Base-by-base conservation (phyloP, 1,140 invertebrate species). In the Lerema accius region DNA sequence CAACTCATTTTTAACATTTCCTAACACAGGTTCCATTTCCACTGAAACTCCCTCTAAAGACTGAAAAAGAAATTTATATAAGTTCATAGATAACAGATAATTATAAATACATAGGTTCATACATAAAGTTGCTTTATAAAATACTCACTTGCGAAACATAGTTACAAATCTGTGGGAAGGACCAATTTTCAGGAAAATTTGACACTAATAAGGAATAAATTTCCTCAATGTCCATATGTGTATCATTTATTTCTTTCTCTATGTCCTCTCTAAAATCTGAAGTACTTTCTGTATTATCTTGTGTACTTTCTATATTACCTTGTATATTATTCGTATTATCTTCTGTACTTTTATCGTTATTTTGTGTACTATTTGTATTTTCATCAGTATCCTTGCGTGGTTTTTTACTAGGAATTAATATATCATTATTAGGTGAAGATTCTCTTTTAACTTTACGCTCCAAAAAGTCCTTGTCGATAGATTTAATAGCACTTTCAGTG, bases 1-100 rank as follows among this genome's bases (percentile, higher is more conserved):
- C 11, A 75, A 46, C 64, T 70, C 23, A 14, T 28, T 23, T 5
- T 48, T 48, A 48, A 28, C 14, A 13, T 9, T 14, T 5, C 26
- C 45, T n/a, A 37, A n/a, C 4, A 14, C 45, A 28, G 42, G 16
- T 19, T 48, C 45, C 17, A 48, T 28, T 13, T 14, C 26, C 6
- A 48, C 23, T 14, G 45, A 13, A 5, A 48, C 26, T 0, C 45
- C 45, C 14, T 14, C 23, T 13, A 48, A 5, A 48, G 4, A 11
- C 45, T 48, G 13, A 2, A 48, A 48, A 11, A 7, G 17, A 5
- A 23, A 4, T n/a, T n/a, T n/a, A n/a, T n/a, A n/a, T n/a, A n/a
- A n/a, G n/a, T n/a, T n/a, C n/a, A n/a, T n/a, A n/a, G n/a, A n/a
- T n/a, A n/a, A n/a, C n/a, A n/a, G n/a, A n/a, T n/a, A n/a, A n/a